Evolutionary conservation across 2,113 vertebrate species (phyloP), one percentile per base, ranked within the genome.

Genomic region (Puntigrus tetrazona): DNA sequence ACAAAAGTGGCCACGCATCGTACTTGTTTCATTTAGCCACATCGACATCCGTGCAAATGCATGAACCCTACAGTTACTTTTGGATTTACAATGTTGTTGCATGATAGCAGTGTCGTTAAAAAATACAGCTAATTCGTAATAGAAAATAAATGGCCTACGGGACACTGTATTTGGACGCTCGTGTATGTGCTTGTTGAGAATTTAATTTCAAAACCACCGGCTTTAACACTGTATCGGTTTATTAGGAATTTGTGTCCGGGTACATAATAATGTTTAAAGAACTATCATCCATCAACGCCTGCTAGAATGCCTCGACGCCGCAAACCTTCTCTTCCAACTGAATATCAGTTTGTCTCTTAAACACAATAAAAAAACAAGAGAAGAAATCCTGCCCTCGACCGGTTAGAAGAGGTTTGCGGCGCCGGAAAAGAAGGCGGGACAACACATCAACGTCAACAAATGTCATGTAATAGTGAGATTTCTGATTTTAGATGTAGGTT

Each of bases 331-430:
- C 55, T 78, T 78, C n/a, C 34, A 78, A 78, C 77, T 61, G 77
- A 78, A 78, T 78, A 61, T 78, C 77, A 78, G 77, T 78, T 63
- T 61, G n/a, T 57, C 6, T 38, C 22, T 16, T 25, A 25, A 57
- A 78, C 29, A 55, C 7, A 50, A 34, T 22, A 47, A 31, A 14
- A 29, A 22, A 31, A n/a, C 18, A 34, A 27, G 10, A 31, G 16
- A 31, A 11, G n/a, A 75, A 75, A 75, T 47, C 25, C 43, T 75
- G 43, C 73, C 41, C 1, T 75, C 31, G 73, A 31, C n/a, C 13
- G 14, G 69, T 43, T 13, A 22, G 43, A 55, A 76, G 27, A 65
- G 13, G 59, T 63, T 29, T 29, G 16, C 47, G 18, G 47, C 18
- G 5, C 1, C 14, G 20, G 47, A 50, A 50, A 18, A 50, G n/a